Base-by-base conservation (phyloP, 1,140 invertebrate species). In the Dryas iulia region DNA sequence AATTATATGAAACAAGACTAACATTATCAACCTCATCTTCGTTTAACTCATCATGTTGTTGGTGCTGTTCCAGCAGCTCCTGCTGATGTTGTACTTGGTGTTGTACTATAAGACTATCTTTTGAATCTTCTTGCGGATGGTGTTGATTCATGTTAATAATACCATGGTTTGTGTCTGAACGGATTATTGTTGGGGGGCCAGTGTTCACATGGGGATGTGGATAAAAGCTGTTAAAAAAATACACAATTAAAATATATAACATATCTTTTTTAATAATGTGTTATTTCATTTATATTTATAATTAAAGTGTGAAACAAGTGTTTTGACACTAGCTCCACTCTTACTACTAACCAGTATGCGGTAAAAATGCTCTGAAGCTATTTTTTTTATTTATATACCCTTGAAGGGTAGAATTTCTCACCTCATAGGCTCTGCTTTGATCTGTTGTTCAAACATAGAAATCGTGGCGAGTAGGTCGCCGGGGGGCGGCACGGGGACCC, bases 401-500 rank as follows among this genome's bases (percentile, higher is more conserved):
- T 33, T 31, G 11, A 28, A 14, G 10, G 18, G 8, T 18, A 39
- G 26, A 14, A 4, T 61, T 90, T 89, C 81, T 81, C 90, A 94
- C 86, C 93, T 94, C 94, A 95, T 94, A 64, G 94, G 94, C 83
- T 95, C 94, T 72, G 94, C 94, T 82, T 95, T 95, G 75, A 94
- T 94, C 82, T 95, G 94, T 83, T 94, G 94, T 80, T 95, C 94
- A 75, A 94, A 95, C 94, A 94, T 94, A 77, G 94, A 92, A 77
- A 93, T 93, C 74, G 92, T 93, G 90, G 92, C 92, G 88, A 93
- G 89, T 79, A 93, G 91, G 92, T 92, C 92, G 87, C 90, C 87
- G 85, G 90, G 90, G 87, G 92, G 92, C 74, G 92, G 91, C 87
- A 92, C 91, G 90, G 89, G 93, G 90, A 93, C 89, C 76, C 90